These are phyloP conservation scores for Delia radicum DNA, from an alignment of 1,140 invertebrate species.

Conservation along the genomic window DNA sequence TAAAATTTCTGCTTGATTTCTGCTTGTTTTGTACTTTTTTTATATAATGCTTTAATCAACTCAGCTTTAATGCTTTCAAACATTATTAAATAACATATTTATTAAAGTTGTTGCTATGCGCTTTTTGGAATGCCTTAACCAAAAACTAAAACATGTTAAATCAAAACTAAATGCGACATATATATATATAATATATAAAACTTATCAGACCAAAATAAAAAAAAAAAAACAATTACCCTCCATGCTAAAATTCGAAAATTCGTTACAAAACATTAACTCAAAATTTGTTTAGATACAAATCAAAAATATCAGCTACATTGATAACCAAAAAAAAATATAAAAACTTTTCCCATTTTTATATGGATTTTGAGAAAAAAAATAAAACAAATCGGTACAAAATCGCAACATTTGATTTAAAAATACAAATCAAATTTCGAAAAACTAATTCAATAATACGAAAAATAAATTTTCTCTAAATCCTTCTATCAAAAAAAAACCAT, in stretches of 20 bases:
- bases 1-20: not conserved
- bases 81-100: too few relatives aligned
- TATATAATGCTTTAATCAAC: not conserved
- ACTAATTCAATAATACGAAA: not conserved
- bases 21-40: not conserved
- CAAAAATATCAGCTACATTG: not conserved
- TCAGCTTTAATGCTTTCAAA: not conserved
- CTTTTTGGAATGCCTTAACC: constrained; percentile 12
- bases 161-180: not conserved
- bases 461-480: not conserved
- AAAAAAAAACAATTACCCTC: not conserved
- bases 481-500: not conserved
- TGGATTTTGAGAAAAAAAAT: not conserved
- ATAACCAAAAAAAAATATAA: not conserved
- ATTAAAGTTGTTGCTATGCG: constrained; percentile 17
- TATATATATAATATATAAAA: not conserved
- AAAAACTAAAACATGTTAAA: not conserved
- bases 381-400: not conserved
- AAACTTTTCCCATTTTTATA: not conserved
- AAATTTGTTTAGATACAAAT: not conserved
- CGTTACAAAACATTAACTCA: too few relatives aligned
- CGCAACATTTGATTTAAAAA: not conserved
- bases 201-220: not conserved
- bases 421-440: not conserved
- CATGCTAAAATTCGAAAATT: constrained; percentile 4